Base-by-base conservation (phyloP, 2,797 vertebrate genomes). In the Clamator glandarius region DNA sequence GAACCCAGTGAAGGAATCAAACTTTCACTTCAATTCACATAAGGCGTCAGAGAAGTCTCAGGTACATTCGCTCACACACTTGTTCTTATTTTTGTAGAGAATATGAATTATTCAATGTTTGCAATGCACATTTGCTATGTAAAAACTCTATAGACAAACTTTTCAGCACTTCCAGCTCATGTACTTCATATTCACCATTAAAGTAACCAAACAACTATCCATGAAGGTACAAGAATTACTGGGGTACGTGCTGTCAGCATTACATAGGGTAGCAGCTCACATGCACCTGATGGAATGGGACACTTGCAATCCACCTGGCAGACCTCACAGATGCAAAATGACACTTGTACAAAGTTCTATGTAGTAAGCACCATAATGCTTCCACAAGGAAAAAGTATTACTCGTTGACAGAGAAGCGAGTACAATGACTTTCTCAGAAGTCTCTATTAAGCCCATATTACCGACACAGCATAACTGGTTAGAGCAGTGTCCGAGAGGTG, bases 351-450 rank as follows among this genome's bases (percentile, higher is more conserved):
- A 4, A 9, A 39, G 52, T 31, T 90, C 86, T 63, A 74, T 74
- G 95, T 46, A 84, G 72, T n/a, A 84, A 77, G 86, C 81, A 54
- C 41, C 74, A 29, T 13, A 50, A 74, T 75, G 67, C 35, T 44
- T 55, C 35, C 14, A 83, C 1, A 1, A 87, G 94, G 78, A 95
- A 93, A 96, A 94, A 94, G 92, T 93, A 96, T 96, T 95, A 92
- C 46, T 75, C 75, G 90, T 93, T 5, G 1, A 77, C 5, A 91
- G 67, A 89, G 72, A 46, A 68, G 61, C 26, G 36, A 52, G 88
- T 86, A 95, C 90, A 89, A 88, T 67, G 64, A 66, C 88, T 79
- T 12, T 36, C 86, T 92, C 81, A 36, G 86, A 75, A 93, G 90
- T 48, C 86, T 74, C 52, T 67, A 23, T 39, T 84, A 92, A 96